phyloP scores from a whole-genome alignment of 2,113 vertebrate species.

The Sceloporus tristichus region DNA sequence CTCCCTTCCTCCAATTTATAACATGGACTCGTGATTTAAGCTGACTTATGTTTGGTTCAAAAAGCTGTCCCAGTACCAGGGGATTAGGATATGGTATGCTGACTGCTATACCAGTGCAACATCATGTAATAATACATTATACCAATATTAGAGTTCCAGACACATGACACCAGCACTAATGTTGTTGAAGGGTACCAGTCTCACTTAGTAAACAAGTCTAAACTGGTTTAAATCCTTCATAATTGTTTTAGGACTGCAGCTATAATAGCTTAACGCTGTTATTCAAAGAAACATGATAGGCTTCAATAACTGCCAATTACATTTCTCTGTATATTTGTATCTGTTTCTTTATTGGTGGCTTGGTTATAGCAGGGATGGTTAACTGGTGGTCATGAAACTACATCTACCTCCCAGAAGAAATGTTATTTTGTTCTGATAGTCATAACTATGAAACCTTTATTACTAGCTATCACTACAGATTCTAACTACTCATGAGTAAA shows the following conservation, averaged over 20 bases:
- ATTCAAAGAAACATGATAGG: not conserved
- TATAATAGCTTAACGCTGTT: not conserved
- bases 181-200: not conserved
- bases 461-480: no score
- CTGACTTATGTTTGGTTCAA: not conserved
- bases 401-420: not conserved
- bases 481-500: not conserved
- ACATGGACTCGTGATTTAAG: not conserved
- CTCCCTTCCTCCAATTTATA: not conserved
- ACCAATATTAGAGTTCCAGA: not conserved
- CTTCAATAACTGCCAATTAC: not conserved
- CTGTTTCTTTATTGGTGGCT: not conserved
- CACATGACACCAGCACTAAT: not conserved
- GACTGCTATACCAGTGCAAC: not conserved
- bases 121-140: not conserved
- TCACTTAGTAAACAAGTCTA: not conserved
- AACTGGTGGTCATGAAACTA: no score
- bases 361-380: not conserved
- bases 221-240: slow-evolving; percentile 6
- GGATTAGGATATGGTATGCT: not conserved
- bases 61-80: not conserved
- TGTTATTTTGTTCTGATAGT: not conserved
- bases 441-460: not conserved
- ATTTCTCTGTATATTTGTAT: not conserved
- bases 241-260: slow-evolving; percentile 2